These are phyloP conservation scores for Apocrypta bakeri DNA, from an alignment of 1,140 invertebrate genomes.

Conservation along the genomic window DNA sequence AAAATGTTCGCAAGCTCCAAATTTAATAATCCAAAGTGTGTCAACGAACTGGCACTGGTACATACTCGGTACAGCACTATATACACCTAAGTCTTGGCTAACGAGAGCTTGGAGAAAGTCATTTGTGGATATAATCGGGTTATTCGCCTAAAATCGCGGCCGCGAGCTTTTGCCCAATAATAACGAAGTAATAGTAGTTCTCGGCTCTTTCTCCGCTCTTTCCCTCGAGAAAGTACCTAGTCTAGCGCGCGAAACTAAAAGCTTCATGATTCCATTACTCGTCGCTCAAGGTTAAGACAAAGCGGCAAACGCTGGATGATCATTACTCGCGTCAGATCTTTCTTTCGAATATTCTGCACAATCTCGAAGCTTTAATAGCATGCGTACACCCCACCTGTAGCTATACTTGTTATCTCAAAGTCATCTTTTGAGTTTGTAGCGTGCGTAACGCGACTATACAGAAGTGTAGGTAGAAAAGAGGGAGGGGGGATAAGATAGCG, in stretches of 20 bases:
- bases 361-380: too few relatives aligned
- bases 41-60: not conserved
- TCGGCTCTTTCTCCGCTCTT: not conserved
- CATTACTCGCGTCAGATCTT: too few relatives aligned
- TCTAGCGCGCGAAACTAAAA: not conserved
- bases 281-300: not conserved
- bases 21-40: slow-evolving; percentile 2
- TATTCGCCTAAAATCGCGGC: not conserved
- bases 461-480: too few relatives aligned
- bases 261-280: not conserved
- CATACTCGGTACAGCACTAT: too few relatives aligned
- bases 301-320: too few relatives aligned
- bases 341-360: too few relatives aligned
- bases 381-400: too few relatives aligned
- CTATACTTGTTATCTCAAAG: too few relatives aligned
- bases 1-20: not conserved
- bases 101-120: not conserved
- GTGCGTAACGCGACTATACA: too few relatives aligned
- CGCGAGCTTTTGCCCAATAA: not conserved
- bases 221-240: not conserved
- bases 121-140: not conserved
- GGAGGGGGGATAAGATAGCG: slow-evolving; percentile 38
- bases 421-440: too few relatives aligned
- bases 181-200: too few relatives aligned
- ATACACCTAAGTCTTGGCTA: not conserved